Evolutionary conservation across 1,140 invertebrate genomes (phyloP).

Genomic region (Ceratoteleas bidentatus): DNA sequence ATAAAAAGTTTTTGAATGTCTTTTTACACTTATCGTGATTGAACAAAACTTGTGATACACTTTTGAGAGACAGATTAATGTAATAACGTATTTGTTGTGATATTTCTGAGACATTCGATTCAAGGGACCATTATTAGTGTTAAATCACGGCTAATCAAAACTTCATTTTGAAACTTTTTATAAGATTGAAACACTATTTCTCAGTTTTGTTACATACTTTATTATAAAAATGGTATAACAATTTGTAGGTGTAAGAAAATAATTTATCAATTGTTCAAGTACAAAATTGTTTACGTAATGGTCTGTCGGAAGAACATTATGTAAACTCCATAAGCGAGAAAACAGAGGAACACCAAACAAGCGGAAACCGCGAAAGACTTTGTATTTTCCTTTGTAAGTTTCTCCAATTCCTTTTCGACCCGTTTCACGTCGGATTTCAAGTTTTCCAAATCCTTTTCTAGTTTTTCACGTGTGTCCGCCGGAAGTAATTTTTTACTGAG

Average conservation of each 20-base stretch:
- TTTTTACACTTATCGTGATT: neutral
- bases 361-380: conserved; percentile 73
- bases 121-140: neutral
- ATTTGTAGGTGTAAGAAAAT: neutral
- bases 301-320: conserved; percentile 34
- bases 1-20: neutral
- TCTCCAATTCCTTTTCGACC: conserved; percentile 71
- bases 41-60: neutral
- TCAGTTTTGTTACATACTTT: too few relatives aligned
- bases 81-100: neutral
- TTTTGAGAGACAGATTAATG: neutral
- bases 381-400: conserved; percentile 73
- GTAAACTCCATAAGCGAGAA: conserved; percentile 43
- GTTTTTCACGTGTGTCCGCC: conserved; percentile 70
- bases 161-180: neutral
- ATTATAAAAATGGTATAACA: neutral
- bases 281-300: neutral
- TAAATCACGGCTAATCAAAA: neutral
- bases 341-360: conserved; percentile 68
- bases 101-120: conserved; percentile 1
- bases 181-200: too few relatives aligned
- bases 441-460: conserved; percentile 73
- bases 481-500: conserved; percentile 70
- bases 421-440: conserved; percentile 71
- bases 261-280: neutral